A percentile compares a stretch with the other conserved stretches of the same genome.
Conservation (phyloP, 2,797 vertebrate species). For the Uromys caudimaculatus region DNA sequence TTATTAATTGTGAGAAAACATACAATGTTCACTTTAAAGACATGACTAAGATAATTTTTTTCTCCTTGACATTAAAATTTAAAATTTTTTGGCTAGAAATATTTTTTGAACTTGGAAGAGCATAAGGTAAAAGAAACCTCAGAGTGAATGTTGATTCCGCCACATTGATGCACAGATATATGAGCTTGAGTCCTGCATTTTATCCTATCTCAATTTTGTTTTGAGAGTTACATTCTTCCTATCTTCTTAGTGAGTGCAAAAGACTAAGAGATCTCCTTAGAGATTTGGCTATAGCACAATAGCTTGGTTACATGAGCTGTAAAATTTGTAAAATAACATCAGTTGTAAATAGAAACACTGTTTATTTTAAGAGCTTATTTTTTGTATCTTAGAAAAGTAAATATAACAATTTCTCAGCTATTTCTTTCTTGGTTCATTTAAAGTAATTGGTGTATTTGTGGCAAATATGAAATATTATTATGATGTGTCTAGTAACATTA, state of each 20-base stretch:
- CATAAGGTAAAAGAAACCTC: neutral
- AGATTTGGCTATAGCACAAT: slow-evolving; percentile 41
- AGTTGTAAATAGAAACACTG: slow-evolving; percentile 26
- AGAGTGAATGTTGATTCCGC: slow-evolving; percentile 24
- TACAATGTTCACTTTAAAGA: neutral
- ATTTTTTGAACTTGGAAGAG: neutral
- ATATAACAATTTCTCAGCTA: neutral
- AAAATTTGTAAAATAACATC: slow-evolving; percentile 57
- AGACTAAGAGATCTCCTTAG: slow-evolving; percentile 31
- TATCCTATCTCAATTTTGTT: slow-evolving; percentile 15
- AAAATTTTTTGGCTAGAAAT: neutral
- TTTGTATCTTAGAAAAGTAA: slow-evolving; percentile 10
- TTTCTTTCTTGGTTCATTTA: neutral
- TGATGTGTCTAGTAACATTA: neutral
- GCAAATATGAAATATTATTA: neutral
- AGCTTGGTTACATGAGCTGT: slow-evolving; percentile 6
- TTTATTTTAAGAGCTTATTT: slow-evolving; percentile 15
- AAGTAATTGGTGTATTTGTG: neutral
- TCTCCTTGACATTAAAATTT: slow-evolving; percentile 23
- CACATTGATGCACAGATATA: neutral
- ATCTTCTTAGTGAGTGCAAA: slow-evolving; percentile 31
- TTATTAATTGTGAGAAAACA: neutral
- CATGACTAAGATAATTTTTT: neutral
- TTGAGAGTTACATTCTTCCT: slow-evolving; percentile 59
- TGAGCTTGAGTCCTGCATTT: slow-evolving; percentile 8